Evolutionary conservation across 2,113 vertebrate genomes (phyloP).

Genomic region (Puffinus mauretanicus): DNA sequence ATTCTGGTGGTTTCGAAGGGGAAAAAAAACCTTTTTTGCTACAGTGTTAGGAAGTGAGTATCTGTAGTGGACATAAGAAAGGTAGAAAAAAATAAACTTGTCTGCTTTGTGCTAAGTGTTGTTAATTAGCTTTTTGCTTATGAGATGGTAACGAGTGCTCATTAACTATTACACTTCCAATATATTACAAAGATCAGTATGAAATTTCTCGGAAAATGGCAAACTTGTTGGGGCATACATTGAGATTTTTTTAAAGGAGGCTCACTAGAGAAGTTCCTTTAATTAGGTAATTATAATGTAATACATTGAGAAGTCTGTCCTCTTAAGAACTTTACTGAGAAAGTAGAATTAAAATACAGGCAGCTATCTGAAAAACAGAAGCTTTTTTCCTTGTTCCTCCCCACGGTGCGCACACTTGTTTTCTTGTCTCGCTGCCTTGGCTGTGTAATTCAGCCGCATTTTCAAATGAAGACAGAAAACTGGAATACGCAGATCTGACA

Average conservation of each 20-base stretch:
- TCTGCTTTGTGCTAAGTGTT: not conserved
- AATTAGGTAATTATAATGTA: not conserved
- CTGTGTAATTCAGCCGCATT: not conserved
- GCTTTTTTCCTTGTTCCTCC: not conserved
- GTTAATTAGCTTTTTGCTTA: slow-evolving; percentile 58
- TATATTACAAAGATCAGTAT: not conserved
- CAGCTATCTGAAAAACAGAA: not conserved
- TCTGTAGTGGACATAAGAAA: not conserved
- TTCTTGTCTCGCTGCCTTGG: not conserved
- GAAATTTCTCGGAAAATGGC: slow-evolving; percentile 17
- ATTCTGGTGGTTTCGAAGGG: not conserved
- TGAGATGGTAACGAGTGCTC: not conserved
- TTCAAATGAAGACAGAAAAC: not conserved
- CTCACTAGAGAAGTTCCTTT: not conserved
- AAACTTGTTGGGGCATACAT: not conserved
- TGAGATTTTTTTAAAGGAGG: not conserved
- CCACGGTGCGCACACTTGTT: accelerated
- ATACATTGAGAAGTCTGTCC: not conserved
- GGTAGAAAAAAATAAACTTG: not conserved
- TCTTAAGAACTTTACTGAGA: not conserved
- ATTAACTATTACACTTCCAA: not conserved
- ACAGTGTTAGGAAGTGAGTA: not conserved
- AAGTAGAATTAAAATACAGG: not conserved
- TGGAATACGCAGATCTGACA: not conserved
- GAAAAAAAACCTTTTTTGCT: not conserved